These are phyloP conservation scores for Phycodurus eques DNA, from an alignment of 2,113 vertebrate species.

Conservation along the genomic window DNA sequence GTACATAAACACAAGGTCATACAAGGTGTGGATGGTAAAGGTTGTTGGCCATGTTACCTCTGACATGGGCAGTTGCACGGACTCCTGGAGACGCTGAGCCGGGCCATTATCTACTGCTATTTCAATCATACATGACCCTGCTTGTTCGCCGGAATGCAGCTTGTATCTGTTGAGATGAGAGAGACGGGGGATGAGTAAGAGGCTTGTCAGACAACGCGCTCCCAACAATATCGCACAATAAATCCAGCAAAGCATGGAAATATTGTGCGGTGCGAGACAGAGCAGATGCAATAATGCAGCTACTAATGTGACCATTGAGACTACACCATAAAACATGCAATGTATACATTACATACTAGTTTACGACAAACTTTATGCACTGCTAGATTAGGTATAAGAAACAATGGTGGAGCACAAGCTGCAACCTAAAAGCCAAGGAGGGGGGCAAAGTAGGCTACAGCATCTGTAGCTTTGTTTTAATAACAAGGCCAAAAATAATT, in stretches of 20 bases:
- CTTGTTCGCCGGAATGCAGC: conserved; percentile 68
- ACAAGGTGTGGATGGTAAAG: conserved; percentile 27
- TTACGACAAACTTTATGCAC: conserved; percentile 33
- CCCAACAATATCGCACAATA: conserved; percentile 63
- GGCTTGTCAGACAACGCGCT: conserved; percentile 51
- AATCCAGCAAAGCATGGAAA: conserved; percentile 66
- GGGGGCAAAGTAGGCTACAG: conserved; percentile 32
- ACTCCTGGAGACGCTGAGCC: conserved; percentile 65
- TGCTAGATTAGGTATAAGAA: conserved; percentile 31
- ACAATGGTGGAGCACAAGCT: conserved; percentile 36
- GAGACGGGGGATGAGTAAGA: conserved; percentile 27
- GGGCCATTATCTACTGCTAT: conserved; percentile 73
- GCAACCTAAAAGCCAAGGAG: conserved; percentile 35
- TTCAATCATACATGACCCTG: conserved; percentile 79
- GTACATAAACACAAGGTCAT: background rate
- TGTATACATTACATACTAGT: conserved; percentile 35
- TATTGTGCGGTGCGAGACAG: conserved; percentile 46
- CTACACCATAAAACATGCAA: conserved; percentile 35
- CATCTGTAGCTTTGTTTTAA: conserved; percentile 47
- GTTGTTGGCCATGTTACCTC: conserved; percentile 68
- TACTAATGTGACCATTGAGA: conserved; percentile 56
- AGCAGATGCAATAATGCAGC: conserved; percentile 47
- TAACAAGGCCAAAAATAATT: conserved; percentile 34
- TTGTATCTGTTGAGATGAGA: conserved; percentile 73
- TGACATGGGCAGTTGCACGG: conserved; percentile 51